phyloP scores from a whole-genome alignment of 1,140 invertebrate genomes.

The Meloidogyne floridensis region DNA sequence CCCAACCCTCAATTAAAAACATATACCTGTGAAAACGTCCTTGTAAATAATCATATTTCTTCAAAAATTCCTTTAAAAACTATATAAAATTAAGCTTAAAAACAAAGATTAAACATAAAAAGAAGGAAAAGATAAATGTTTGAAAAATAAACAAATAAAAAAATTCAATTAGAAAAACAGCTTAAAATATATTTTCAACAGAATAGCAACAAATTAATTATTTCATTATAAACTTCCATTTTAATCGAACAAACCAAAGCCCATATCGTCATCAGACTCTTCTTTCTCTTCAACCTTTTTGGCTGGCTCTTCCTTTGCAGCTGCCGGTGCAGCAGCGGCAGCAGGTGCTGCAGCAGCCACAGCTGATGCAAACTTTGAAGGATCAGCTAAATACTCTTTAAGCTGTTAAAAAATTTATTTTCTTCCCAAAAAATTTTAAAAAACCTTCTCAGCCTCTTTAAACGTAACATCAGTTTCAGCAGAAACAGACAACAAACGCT shows the following conservation, averaged over 20 bases:
- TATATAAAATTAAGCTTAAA: neutral
- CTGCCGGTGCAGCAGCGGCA: conserved; percentile 57
- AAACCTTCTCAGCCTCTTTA: conserved; percentile 84
- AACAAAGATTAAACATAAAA: neutral
- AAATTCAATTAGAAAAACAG: neutral
- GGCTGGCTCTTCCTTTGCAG: conserved; percentile 45
- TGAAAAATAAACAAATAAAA: conserved; percentile 15
- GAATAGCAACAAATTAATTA: conserved; percentile 5
- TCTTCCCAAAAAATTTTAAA: neutral
- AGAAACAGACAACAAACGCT: conserved; percentile 92
- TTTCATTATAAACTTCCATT: neutral
- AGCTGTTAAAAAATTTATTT: conserved; percentile 55
- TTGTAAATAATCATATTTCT: conserved; percentile 86
- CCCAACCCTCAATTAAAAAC: neutral
- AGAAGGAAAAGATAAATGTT: conserved; percentile 7
- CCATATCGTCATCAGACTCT: conserved; percentile 69
- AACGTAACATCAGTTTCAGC: conserved; percentile 92
- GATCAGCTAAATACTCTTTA: conserved; percentile 69
- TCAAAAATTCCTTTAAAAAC: conserved; percentile 28
- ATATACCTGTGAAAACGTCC: conserved; percentile 85
- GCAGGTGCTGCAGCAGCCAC: conserved; percentile 59
- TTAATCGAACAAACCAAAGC: conserved; percentile 70
- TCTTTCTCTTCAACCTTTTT: conserved; percentile 67
- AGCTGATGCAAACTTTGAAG: conserved; percentile 68
- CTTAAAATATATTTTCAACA: conserved; percentile 37